These are phyloP conservation scores for Apogon hyalosoma DNA, from an alignment of 2,797 vertebrate species.

Conservation along the genomic window DNA sequence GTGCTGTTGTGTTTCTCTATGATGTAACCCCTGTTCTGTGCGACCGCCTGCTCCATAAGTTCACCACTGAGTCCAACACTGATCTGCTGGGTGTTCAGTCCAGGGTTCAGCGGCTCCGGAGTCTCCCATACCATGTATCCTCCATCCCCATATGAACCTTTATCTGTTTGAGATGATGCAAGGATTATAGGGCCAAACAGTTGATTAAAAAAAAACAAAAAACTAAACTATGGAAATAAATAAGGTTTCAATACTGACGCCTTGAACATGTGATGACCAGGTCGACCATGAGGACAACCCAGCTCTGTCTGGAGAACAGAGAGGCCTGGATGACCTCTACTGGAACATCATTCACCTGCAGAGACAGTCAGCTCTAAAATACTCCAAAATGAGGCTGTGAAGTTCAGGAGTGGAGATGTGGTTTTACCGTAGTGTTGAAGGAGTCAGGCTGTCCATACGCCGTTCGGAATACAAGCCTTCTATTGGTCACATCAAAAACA, in stretches of 20 bases:
- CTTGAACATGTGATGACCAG: conserved; percentile 82
- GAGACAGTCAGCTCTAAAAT: neutral
- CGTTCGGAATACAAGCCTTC: conserved; percentile 78
- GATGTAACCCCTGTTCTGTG: conserved; percentile 47
- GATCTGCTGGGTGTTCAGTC: neutral
- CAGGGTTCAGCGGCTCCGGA: conserved; percentile 52
- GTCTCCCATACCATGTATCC: conserved; percentile 63
- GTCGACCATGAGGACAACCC: conserved; percentile 84
- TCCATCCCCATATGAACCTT: conserved; percentile 46
- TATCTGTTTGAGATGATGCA: conserved; percentile 44
- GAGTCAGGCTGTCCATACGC: conserved; percentile 81
- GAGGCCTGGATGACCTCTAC: conserved; percentile 74
- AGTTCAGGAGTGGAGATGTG: too few species aligned
- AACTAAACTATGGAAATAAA: neutral
- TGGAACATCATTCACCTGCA: conserved; percentile 68
- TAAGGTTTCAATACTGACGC: conserved; percentile 59
- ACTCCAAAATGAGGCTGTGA: too few species aligned
- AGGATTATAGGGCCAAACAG: neutral
- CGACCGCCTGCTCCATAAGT: conserved; percentile 28
- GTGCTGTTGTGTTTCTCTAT: conserved; percentile 21
- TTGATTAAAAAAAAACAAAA: too few species aligned
- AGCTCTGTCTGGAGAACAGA: conserved; percentile 83
- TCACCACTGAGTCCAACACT: conserved; percentile 57
- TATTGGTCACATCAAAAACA: conserved; percentile 66
- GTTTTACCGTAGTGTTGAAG: conserved; percentile 60